Evolutionary conservation across 2,113 vertebrate genomes (phyloP), one percentile per base, ranked within the genome.

Genomic region (Clarias batrachus): DNA sequence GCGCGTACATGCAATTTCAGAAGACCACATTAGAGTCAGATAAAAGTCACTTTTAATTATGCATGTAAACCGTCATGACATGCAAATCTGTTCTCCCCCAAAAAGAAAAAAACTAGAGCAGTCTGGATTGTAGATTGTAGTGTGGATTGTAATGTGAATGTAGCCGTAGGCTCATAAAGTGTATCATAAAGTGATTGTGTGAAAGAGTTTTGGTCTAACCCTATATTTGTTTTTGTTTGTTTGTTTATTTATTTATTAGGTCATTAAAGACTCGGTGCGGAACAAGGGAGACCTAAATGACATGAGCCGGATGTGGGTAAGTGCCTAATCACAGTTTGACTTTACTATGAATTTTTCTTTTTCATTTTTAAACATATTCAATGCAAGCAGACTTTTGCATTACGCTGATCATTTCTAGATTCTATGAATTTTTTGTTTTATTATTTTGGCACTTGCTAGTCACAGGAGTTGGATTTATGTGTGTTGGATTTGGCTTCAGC

Each of bases 301-400:
- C 93, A 99, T 99, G 97, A 97, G 98, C 96, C 97, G 98, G 92
- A 99, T 99, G 98, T 99, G 98, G 98, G 98, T 99, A 94, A 96
- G 97, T 56, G 62, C 33, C 1, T 63, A 12, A 56, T 63, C 41
- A 65, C 54, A 80, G 6, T 59, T 1, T 41, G 19, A n/a, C 0
- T 23, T 71, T 6, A 48, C 48, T 48, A 8, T 48, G 6, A 48
- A 48, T 71, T 41, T 73, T 37, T 70, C 30, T 70, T 19, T 30
- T 19, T 37, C 27, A 19, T 70, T 30, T 19, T 41, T 33, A 73
- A 48, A 48, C 37, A 25, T 48, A 12, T 4, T 37, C 7, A 33
- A 21, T 30, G 2, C 19, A 16, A 70, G n/a, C n/a, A 66, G 11
- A 27, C 60, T 66, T 4, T 13, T 27, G n/a, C 63, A 27, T 13